Percentiles rank a stretch among this genome's conserved stretches.
Evolutionary conservation across 2,797 vertebrate genomes (phyloP).

Genomic region (Anabacerthia variegaticeps): DNA sequence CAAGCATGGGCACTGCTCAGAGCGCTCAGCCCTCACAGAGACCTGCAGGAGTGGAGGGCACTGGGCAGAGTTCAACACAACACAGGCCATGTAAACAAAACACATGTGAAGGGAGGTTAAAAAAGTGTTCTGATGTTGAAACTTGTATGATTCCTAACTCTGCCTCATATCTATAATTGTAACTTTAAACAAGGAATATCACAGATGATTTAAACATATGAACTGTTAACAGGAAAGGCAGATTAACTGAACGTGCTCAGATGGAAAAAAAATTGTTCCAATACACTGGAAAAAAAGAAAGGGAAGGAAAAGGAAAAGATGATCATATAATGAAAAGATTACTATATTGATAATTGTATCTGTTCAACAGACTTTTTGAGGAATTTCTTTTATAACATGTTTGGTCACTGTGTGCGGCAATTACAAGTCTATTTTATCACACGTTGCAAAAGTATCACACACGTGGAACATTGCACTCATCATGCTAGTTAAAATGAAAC

Average conservation of each 20-base stretch:
- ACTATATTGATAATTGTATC: background rate
- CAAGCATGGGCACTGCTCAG: rapidly evolving
- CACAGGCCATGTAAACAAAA: background rate
- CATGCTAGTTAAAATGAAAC: background rate
- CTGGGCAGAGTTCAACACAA: background rate
- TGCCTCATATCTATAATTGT: background rate
- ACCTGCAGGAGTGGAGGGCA: rapidly evolving
- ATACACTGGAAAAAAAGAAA: background rate
- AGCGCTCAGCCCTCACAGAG: background rate
- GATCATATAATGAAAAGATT: background rate
- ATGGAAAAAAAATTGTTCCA: background rate
- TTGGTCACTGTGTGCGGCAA: background rate
- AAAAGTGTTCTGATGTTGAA: background rate
- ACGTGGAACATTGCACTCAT: background rate
- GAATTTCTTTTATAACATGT: background rate
- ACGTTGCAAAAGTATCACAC: background rate
- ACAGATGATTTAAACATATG: background rate
- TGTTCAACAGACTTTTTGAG: background rate
- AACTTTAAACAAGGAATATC: background rate
- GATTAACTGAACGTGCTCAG: background rate
- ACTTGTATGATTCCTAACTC: background rate
- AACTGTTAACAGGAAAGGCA: background rate
- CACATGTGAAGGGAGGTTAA: background rate
- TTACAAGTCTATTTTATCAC: background rate
- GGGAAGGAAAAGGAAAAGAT: background rate